A percentile compares a stretch with the other conserved stretches of the same genome.
Conservation (phyloP, 2,888 invertebrate species). For the Conops quadrifasciatus region DNA sequence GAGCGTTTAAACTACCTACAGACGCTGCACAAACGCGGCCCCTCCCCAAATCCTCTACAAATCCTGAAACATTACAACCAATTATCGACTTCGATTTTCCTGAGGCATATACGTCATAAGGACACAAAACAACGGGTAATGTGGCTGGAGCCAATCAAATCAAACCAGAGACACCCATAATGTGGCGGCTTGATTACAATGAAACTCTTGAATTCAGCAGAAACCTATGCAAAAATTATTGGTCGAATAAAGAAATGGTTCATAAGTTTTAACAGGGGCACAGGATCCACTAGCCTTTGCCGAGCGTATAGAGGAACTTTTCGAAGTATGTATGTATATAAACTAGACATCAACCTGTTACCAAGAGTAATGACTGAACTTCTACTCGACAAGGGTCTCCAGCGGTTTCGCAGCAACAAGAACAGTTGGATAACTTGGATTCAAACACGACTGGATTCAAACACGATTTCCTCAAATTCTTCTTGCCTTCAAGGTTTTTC, state of each 20-base stretch:
- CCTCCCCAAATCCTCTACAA: neutral
- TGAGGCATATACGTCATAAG: neutral
- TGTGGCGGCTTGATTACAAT: neutral
- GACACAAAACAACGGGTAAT: neutral
- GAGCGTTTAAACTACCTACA: neutral
- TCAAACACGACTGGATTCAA: too few species aligned
- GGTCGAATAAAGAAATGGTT: neutral
- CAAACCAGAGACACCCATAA: neutral
- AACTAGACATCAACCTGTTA: neutral
- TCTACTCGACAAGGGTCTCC: neutral
- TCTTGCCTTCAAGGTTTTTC: neutral
- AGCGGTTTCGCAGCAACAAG: neutral
- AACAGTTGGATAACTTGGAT: neutral
- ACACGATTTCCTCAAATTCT: conserved; percentile 1
- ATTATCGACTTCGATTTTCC: neutral
- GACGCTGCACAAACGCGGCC: neutral
- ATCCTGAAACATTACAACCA: neutral
- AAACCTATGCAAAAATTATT: neutral
- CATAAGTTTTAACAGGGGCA: neutral
- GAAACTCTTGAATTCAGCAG: neutral
- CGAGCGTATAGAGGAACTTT: neutral
- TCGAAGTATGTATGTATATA: too few species aligned
- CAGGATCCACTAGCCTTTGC: neutral
- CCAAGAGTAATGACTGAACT: conserved; percentile 4
- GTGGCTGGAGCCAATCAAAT: neutral